A percentile compares a stretch with the other conserved stretches of the same genome.
Evolutionary conservation across 2,113 vertebrate genomes (phyloP).

Genomic region (Bambusicola thoracicus): DNA sequence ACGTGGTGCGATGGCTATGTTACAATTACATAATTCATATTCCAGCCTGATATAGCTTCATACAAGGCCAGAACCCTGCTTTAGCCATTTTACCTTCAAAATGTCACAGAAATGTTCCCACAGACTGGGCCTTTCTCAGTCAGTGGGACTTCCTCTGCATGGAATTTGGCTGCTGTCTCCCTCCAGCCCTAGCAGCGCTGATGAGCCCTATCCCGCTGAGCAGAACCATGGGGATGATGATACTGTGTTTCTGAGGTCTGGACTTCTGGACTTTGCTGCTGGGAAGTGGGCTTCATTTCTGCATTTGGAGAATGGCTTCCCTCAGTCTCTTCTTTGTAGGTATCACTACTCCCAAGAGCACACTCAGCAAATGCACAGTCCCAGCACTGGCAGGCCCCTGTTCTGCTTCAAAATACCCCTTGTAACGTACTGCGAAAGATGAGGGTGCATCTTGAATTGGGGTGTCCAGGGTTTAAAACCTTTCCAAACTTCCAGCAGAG

Average conservation of each 20-base stretch:
- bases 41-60: neutral
- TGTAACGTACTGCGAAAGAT: neutral
- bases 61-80: neutral
- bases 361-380: neutral
- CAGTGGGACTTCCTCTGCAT: neutral
- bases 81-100: neutral
- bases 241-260: neutral
- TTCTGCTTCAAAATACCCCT: neutral
- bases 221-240: neutral
- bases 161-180: neutral
- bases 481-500: neutral
- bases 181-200: neutral
- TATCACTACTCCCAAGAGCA: neutral
- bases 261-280: neutral
- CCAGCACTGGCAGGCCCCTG: fast-evolving
- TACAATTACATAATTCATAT: neutral
- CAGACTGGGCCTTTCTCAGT: neutral
- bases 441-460: neutral
- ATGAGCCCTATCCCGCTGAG: neutral
- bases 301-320: neutral
- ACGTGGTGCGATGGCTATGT: neutral
- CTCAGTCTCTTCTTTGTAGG: fast-evolving
- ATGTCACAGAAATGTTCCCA: neutral
- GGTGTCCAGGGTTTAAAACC: neutral
- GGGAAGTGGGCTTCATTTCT: neutral